A percentile compares a stretch with the other conserved stretches of the same genome.
These are phyloP conservation scores for Hipparchia semele DNA, from an alignment of 2,888 invertebrate genomes.

Conservation along the genomic window DNA sequence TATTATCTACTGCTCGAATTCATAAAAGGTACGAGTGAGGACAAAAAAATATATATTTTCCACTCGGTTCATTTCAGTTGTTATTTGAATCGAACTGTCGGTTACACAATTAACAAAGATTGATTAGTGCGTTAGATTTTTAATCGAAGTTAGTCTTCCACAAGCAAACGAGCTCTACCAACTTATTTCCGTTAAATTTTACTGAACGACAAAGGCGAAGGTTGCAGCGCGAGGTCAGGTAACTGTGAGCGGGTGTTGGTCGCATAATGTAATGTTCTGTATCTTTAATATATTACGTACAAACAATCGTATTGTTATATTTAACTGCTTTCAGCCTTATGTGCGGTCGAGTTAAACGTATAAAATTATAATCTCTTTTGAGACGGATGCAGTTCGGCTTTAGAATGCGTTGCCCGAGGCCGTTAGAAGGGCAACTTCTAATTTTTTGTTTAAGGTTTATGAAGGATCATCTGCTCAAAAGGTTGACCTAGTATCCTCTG, in stretches of 20 bases:
- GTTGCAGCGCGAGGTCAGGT: constrained; percentile 64
- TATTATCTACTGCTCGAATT: too few relatives aligned
- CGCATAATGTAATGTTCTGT: constrained; percentile 35
- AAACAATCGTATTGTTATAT: constrained; percentile 15
- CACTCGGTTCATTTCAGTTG: too few relatives aligned
- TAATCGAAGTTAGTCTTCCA: constrained; percentile 33
- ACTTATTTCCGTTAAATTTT: constrained; percentile 53
- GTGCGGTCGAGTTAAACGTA: constrained; percentile 7
- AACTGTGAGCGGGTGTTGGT: constrained; percentile 58
- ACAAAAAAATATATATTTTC: too few relatives aligned
- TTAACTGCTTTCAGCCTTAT: constrained; percentile 14
- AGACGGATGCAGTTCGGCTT: not conserved
- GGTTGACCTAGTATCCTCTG: too few relatives aligned
- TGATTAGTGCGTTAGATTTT: constrained; percentile 1
- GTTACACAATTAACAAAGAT: not conserved
- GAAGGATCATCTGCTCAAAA: too few relatives aligned
- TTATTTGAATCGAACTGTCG: too few relatives aligned
- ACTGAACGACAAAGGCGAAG: constrained; percentile 64
- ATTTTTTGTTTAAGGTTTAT: too few relatives aligned
- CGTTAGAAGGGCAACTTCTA: too few relatives aligned
- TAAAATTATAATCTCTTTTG: not conserved
- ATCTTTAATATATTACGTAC: constrained; percentile 24
- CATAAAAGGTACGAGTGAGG: too few relatives aligned
- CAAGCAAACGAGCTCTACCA: constrained; percentile 26
- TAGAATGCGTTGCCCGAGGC: too few relatives aligned